Percentiles rank a stretch among this genome's conserved stretches.
Evolutionary conservation across 2,888 invertebrate species (phyloP).

Genomic region (Ornithoptera alexandrae): DNA sequence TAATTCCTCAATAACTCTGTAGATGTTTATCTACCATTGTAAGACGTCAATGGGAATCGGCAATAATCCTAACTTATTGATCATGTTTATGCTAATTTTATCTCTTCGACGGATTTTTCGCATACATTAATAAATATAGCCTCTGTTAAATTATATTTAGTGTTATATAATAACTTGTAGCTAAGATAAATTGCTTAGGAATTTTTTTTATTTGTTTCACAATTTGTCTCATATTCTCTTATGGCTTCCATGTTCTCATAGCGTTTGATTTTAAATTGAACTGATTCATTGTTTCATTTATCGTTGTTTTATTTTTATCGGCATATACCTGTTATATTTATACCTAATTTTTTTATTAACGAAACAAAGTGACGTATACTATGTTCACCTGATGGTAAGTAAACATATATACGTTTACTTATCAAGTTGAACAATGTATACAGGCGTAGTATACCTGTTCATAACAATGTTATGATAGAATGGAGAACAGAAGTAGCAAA

Average conservation of each 20-base stretch:
- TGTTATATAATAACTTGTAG: slow-evolving; percentile 18
- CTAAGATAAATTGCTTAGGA: slow-evolving; percentile 17
- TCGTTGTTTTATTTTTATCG: no score
- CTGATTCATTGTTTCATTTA: neutral
- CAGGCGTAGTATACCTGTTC: no score
- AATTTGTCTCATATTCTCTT: neutral
- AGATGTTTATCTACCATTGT: slow-evolving; percentile 29
- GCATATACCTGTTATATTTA: no score
- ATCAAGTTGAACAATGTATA: no score
- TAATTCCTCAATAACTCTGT: slow-evolving; percentile 23
- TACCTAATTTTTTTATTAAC: no score
- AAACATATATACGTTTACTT: no score
- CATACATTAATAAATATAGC: slow-evolving; percentile 16
- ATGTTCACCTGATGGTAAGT: no score
- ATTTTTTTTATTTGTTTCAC: slow-evolving; percentile 1
- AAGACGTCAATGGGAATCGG: slow-evolving; percentile 16
- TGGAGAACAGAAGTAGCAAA: no score
- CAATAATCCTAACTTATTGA: slow-evolving; percentile 28
- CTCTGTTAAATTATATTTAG: slow-evolving; percentile 17
- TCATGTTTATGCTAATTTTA: slow-evolving; percentile 27
- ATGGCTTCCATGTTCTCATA: neutral
- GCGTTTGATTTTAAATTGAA: neutral
- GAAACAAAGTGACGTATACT: no score
- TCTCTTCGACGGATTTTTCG: slow-evolving; percentile 21
- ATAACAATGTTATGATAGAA: no score